Conservation (phyloP, 2,113 vertebrate genomes). For the Jacana jacana region DNA sequence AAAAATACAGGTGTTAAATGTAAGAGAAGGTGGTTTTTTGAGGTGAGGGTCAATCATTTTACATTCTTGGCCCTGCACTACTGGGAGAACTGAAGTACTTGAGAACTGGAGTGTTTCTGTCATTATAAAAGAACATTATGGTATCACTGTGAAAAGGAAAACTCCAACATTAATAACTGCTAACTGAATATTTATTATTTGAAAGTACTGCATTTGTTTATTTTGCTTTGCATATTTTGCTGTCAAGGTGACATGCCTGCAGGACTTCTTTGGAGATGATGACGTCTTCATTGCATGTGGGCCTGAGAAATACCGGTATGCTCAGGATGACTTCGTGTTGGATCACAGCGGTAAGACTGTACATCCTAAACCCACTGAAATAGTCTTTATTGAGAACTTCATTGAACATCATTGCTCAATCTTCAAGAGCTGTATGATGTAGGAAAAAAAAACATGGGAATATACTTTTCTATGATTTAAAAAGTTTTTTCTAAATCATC, state of each 20-base stretch:
- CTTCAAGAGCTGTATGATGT: background rate
- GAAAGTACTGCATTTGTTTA: background rate
- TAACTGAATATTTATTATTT: background rate
- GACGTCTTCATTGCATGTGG: slow-evolving; percentile 98
- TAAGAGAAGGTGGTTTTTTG: background rate
- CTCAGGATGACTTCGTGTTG: slow-evolving; percentile 97
- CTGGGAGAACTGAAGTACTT: background rate
- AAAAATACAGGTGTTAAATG: background rate
- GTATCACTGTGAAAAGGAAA: background rate
- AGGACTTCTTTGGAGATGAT: slow-evolving; percentile 98
- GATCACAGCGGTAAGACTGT: slow-evolving; percentile 92
- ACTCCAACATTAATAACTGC: background rate
- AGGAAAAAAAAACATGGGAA: background rate
- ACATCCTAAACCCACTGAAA: slow-evolving; percentile 14
- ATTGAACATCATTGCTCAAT: rapidly evolving
- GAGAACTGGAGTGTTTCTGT: background rate
- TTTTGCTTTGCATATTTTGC: background rate
- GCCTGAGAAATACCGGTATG: slow-evolving; percentile 94
- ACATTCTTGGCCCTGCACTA: background rate
- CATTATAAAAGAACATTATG: background rate
- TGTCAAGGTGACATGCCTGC: slow-evolving; percentile 87
- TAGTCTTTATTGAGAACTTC: background rate
- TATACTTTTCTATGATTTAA: background rate
- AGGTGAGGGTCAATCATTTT: background rate
- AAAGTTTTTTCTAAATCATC: background rate